Evolutionary conservation across 2,113 vertebrate species (phyloP).

Genomic region (human): GRCh38 chr16:81562501-81563000

Average conservation of each 20-base stretch:
- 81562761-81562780: neutral
- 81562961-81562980: neutral
- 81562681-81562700: neutral
- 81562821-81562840: neutral
- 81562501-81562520: neutral
- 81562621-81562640: fast-evolving
- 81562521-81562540: neutral
- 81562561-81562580: neutral
- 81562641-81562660: neutral
- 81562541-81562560: neutral
- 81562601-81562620: fast-evolving
- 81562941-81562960: neutral
- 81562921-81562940: fast-evolving
- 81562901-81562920: neutral
- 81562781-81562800: neutral
- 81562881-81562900: neutral
- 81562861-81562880: neutral
- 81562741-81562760: neutral
- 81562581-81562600: neutral
- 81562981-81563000: neutral
- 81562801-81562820: neutral
- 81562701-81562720: neutral
- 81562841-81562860: neutral
- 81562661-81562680: neutral
- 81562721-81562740: fast-evolving